Base-by-base conservation (phyloP, 2,888 invertebrate genomes). In the Melipona beecheii region DNA sequence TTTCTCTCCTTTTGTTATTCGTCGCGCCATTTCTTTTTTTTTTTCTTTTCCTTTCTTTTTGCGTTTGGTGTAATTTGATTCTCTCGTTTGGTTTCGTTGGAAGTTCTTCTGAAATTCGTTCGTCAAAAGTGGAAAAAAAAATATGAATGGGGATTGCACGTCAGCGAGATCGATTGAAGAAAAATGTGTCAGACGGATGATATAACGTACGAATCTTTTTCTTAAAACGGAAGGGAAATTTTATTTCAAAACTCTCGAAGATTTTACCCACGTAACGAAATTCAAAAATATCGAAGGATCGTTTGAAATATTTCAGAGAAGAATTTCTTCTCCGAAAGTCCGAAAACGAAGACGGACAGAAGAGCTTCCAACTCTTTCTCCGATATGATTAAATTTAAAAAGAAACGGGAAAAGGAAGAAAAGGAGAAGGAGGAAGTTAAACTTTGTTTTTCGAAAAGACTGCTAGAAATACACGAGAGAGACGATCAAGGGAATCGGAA, bases 401-500 rank as follows among this genome's bases (percentile, higher is more conserved):
- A n/a, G 24, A 9, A 36, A 64, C n/a, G 4, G 36, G 21, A 64
- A 27, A 6, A 6, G 17, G 9, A 31, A 6, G 19, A 31, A 5
- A 15, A 27, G 19, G 21, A 69, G 13, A 5, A n/a, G 27, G 19
- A 17, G 17, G 36, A 27, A 49, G 6, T 60, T 60, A 27, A 27
- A 49, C 5, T 17, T 52, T 19, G 21, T n/a, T 17, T n/a, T 49
- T 78, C 66, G 27, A 5, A 50, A 64, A 19, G 52, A 72, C 50
- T 58, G 56, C 21, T 21, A 54, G 19, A 73, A 56, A 64, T 74
- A 64, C 52, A 54, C 60, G 49, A 66, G 71, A 62, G 56, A 80
- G 80, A 72, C 85, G 85, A 85, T 83, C 81, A 72, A 75, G 82
- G 78, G 79, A 86, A 80, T 78, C 83, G 92, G 91, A 92, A 91